Evolutionary conservation across 2,113 vertebrate species (phyloP).

Genomic region (Arothron firmamentum): DNA sequence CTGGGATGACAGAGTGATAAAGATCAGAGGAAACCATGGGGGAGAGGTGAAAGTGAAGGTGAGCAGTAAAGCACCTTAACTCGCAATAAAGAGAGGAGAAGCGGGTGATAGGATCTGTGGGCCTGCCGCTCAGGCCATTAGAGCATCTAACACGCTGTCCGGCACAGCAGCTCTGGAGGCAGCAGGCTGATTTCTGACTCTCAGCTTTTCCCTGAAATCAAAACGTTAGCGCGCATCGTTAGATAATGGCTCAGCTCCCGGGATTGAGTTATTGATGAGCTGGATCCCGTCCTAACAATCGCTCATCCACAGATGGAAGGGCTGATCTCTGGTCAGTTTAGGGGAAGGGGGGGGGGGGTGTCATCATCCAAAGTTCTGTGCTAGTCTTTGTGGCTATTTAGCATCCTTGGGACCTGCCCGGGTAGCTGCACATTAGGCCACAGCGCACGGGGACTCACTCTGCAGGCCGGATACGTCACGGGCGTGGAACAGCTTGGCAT

Average conservation of each 20-base stretch:
- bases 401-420: too few species aligned
- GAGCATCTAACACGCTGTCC: constrained; percentile 35
- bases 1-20: constrained; percentile 42
- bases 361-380: too few species aligned
- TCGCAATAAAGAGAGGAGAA: constrained; percentile 39
- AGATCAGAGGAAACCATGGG: constrained; percentile 37
- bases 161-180: constrained; percentile 12
- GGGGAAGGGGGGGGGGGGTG: too few species aligned
- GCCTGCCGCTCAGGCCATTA: constrained; percentile 46
- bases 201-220: background rate
- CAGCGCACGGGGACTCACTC: too few species aligned
- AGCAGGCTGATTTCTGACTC: constrained; percentile 22
- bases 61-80: constrained; percentile 43
- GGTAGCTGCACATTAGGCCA: too few species aligned
- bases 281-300: constrained; percentile 1
- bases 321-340: too few species aligned
- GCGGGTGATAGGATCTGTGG: constrained; percentile 43
- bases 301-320: too few species aligned
- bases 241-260: too few species aligned
- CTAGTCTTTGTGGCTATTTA: too few species aligned
- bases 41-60: constrained; percentile 33
- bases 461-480: too few species aligned
- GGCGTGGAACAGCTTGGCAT: too few species aligned
- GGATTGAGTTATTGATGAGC: constrained; percentile 15
- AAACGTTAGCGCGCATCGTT: too few species aligned